phyloP scores from a whole-genome alignment of 2,888 invertebrate genomes.

The Cheilosia vernalis region DNA sequence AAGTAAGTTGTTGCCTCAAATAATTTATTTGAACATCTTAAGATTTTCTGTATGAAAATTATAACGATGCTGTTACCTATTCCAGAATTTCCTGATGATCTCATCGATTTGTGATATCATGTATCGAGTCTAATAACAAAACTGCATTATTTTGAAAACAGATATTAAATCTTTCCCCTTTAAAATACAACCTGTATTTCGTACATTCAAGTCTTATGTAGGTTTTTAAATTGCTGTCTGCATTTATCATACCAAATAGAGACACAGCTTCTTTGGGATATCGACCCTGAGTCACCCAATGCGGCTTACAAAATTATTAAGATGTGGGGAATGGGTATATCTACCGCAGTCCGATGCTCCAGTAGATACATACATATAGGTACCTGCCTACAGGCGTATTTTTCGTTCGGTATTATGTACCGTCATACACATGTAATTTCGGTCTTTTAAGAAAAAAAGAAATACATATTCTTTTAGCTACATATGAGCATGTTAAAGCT shows the following conservation, averaged over 20 bases:
- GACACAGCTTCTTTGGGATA: neutral
- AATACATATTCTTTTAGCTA: too few species aligned
- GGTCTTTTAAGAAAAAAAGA: too few species aligned
- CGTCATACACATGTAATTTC: too few species aligned
- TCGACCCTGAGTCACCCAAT: constrained; percentile 23
- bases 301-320: constrained; percentile 15
- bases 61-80: constrained; percentile 12
- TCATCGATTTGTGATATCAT: constrained; percentile 45
- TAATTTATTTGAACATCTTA: neutral
- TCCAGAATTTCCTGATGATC: constrained; percentile 38
- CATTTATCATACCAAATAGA: constrained; percentile 29
- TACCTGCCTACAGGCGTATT: neutral
- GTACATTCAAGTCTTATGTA: neutral
- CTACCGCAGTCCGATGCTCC: constrained; percentile 15
- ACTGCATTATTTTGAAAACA: neutral
- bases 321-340: constrained; percentile 4
- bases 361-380: constrained; percentile 13
- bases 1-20: constrained; percentile 5
- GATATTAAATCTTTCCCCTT: neutral
- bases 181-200: neutral
- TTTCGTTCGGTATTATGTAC: too few species aligned
- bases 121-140: neutral
- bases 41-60: neutral
- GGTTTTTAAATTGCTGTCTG: neutral
- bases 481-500: too few species aligned